Percentiles rank a stretch among this genome's conserved stretches.
Conservation (phyloP, 2,113 vertebrate species). For the Mixornis gularis region DNA sequence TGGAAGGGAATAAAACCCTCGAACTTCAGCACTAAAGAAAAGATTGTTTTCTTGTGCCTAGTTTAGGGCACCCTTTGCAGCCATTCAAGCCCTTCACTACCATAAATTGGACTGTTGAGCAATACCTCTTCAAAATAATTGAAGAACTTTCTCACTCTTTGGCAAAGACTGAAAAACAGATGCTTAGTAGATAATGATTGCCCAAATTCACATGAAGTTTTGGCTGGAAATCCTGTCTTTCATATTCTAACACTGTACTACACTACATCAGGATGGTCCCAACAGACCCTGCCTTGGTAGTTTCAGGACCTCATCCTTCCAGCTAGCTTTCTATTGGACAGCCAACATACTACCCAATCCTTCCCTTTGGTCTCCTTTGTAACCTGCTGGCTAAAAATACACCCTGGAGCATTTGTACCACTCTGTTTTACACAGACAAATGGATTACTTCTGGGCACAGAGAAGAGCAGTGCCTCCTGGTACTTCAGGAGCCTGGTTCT, state of each 20-base stretch:
- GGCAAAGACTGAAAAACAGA: not conserved
- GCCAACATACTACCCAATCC: not conserved
- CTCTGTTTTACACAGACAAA: not conserved
- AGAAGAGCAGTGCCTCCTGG: not conserved
- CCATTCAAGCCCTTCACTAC: not conserved
- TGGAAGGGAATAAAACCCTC: not conserved
- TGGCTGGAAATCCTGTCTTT: not conserved
- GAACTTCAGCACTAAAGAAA: not conserved
- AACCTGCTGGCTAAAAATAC: not conserved
- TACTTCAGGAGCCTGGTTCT: not conserved
- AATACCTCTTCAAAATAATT: not conserved
- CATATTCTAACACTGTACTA: not conserved
- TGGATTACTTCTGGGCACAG: not conserved
- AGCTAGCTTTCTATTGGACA: not conserved
- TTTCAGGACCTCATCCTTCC: not conserved
- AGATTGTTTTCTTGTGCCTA: not conserved
- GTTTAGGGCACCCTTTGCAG: not conserved
- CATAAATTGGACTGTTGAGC: not conserved
- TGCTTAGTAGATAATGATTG: not conserved
- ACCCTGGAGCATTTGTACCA: not conserved
- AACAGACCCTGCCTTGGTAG: not conserved
- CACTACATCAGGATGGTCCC: not conserved
- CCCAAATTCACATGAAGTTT: not conserved
- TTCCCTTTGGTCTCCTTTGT: not conserved
- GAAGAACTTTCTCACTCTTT: not conserved